Base-by-base conservation (phyloP, 2,888 invertebrate species). In the Autographa gamma region DNA sequence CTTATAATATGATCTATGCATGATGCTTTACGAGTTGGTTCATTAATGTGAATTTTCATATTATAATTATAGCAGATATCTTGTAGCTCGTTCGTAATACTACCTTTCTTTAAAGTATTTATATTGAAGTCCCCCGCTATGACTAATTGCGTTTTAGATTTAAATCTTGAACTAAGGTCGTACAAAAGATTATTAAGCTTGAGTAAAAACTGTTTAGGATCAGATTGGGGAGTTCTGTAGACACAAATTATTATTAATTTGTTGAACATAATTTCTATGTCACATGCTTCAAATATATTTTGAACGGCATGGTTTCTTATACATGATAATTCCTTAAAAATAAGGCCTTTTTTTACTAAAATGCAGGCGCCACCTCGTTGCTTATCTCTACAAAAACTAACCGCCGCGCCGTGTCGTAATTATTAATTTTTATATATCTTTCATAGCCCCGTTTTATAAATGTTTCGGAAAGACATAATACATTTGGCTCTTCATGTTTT, bases 281-380 rank as follows among this genome's bases (percentile, higher is more conserved):
- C 70, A 6, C 66, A 71, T 9, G 31, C 62, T 66, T 71, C 70
- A 59, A 71, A 71, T 4, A 62, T 66, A 7, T 71, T 66, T 65
- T 61, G 60, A n/a, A 56, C 56, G 8, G 69, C 60, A 13, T 60
- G 41, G 16, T 32, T 60, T 69, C 63, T 63, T 16, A 69, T 54
- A 11, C 59, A 9, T 48, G 38, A 25, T 6, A 60, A 59, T 31
- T 69, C 68, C 52, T 62, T 68, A 63, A 31, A 63, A 34, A 19
- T 38, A n/a, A 69, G 11, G 0, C 14, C 52, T 19, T 63, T 69
- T 59, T 69, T 69, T 25, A 69, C 63, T 52, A 69, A 60, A 18
- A 69, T 69, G n/a, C 68, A 69, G 34, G 63, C 63, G 19, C 68
- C 68, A 34, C 68, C 68, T 6, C 68, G 58, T 59, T 63, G 32